Conservation (phyloP, 2,888 invertebrate genomes). For the Nomada fabriciana region DNA sequence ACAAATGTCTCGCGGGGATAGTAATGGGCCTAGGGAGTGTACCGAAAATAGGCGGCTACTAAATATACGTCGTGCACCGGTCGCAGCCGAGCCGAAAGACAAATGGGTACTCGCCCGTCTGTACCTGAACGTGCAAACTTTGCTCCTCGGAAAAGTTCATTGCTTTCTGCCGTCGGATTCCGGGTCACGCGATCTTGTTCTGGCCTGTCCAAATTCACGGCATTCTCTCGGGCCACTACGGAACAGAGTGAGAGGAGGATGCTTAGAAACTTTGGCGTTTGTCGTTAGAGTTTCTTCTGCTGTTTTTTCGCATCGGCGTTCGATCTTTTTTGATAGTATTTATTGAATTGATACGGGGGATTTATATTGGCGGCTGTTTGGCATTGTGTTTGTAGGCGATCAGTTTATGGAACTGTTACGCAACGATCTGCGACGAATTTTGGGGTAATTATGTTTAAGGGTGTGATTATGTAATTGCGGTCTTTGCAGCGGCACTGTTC, state of each 20-base stretch:
- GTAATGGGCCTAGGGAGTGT: constrained; percentile 59
- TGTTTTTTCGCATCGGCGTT: too few species aligned
- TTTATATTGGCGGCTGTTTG: background rate
- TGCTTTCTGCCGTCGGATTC: constrained; percentile 62
- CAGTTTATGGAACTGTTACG: too few species aligned
- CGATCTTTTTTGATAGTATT: too few species aligned
- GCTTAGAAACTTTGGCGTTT: background rate
- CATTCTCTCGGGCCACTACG: constrained; percentile 25
- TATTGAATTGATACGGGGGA: too few species aligned
- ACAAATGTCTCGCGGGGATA: constrained; percentile 54
- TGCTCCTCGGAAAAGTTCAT: constrained; percentile 62
- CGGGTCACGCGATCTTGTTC: constrained; percentile 56
- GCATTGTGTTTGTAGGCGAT: too few species aligned
- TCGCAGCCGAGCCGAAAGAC: constrained; percentile 63
- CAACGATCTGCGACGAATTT: too few species aligned
- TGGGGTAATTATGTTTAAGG: too few species aligned
- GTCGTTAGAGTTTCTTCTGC: too few species aligned
- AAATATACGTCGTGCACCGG: constrained; percentile 69
- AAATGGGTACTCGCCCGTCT: constrained; percentile 61
- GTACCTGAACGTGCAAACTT: constrained; percentile 66
- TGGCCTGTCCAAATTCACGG: constrained; percentile 41
- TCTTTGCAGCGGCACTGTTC: too few species aligned
- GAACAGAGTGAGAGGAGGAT: background rate
- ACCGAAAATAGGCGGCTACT: constrained; percentile 64
- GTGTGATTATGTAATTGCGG: too few species aligned